Evolutionary conservation across 2,113 vertebrate genomes (phyloP), one percentile per base, ranked within the genome.

Genomic region (Anolis carolinensis): DNA sequence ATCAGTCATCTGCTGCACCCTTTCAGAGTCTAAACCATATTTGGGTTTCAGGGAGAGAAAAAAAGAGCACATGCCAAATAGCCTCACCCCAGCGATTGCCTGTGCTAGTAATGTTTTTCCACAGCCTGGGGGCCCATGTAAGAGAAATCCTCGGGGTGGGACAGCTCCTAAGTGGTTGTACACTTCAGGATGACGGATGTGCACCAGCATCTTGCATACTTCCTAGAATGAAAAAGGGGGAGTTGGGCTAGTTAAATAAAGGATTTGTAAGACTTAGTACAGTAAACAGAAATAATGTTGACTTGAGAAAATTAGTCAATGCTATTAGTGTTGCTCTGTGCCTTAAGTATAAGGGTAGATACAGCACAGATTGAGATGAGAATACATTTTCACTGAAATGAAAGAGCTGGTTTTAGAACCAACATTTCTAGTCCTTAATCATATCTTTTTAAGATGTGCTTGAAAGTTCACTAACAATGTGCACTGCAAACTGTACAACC

Each of bases 91-190:
- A 55, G 98, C 98, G 91, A 99, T 97, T 10, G 99, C 99, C 79
- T 99, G 98, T 5, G 99, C 99, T 67, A 99, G 95, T 39, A 99
- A 95, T 0, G 99, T 99, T 93, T 99, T 99, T 39, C 99, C 99
- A 89, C 98, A 99, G 34, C 99, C 99, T 0, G 99, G 99, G 0
- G 98, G 99, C 0, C 99, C 99, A 0, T 99, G 99, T 1, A 99
- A 94, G 13, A 99, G 98, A 87, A 99, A 98, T 3, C 99, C 99
- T 0, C 97, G 95, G 0, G 98, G 98, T 44, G 98, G 98, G 25
- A 97, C 95, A 78, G 98, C 97, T 0, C 99, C 99, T 30, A 99
- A 95, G 88, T 97, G 96, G 83, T 95, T 97, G 94, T 98, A 99
- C 20, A 99, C 97, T 90, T 99, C 99, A 0, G 98, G 98, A 81